Evolutionary conservation across 2,113 vertebrate genomes (phyloP).

Genomic region (Verasper variegatus): DNA sequence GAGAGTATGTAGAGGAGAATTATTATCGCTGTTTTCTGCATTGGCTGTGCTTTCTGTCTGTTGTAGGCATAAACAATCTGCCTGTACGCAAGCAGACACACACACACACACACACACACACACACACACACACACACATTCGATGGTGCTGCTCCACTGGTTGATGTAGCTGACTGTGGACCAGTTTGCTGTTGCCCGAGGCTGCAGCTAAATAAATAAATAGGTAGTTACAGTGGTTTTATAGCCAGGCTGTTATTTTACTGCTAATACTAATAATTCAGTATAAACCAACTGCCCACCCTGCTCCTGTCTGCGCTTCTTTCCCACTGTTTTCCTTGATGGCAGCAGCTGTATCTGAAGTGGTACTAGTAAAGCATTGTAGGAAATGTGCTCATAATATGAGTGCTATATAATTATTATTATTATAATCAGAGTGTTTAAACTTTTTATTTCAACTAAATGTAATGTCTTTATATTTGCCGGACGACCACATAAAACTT

Average conservation of each 20-base stretch:
- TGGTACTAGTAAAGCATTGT: slow-evolving; percentile 29
- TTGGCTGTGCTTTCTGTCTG: slow-evolving; percentile 53
- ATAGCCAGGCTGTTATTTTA: slow-evolving; percentile 45
- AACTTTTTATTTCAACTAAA: too few species aligned
- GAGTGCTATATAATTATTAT: neutral
- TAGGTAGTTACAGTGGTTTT: slow-evolving; percentile 42
- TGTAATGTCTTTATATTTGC: too few species aligned
- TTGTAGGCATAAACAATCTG: slow-evolving; percentile 33
- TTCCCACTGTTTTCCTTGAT: slow-evolving; percentile 3
- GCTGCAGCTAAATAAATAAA: slow-evolving; percentile 58
- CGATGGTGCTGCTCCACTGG: slow-evolving; percentile 26
- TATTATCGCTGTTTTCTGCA: slow-evolving; percentile 45
- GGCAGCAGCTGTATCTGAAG: slow-evolving; percentile 34
- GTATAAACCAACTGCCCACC: slow-evolving; percentile 31
- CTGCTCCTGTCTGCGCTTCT: slow-evolving; percentile 11
- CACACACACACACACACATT: slow-evolving; percentile 10
- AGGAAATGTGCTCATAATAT: slow-evolving; percentile 27
- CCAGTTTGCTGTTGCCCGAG: slow-evolving; percentile 44
- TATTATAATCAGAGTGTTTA: neutral
- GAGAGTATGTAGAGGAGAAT: slow-evolving; percentile 47
- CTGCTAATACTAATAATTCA: slow-evolving; percentile 57
- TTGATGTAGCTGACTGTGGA: slow-evolving; percentile 44
- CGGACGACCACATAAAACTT: too few species aligned
- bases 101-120: slow-evolving; percentile 3
- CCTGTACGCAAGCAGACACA: neutral